These are phyloP conservation scores for Philaenus spumarius DNA, from an alignment of 1,140 invertebrate genomes.

Conservation along the genomic window DNA sequence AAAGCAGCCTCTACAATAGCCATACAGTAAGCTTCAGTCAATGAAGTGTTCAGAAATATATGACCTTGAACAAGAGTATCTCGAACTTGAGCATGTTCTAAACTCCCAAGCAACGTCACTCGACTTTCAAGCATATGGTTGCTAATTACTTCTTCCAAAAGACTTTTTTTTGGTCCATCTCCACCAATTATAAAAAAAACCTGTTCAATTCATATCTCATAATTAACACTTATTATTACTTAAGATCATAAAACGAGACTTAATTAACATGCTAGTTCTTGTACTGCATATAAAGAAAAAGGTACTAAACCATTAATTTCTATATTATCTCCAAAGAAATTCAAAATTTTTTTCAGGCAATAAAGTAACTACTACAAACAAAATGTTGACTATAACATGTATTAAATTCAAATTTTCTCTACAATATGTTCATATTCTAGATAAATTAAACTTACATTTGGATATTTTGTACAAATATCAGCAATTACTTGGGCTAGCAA, in stretches of 20 bases:
- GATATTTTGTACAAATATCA: constrained; percentile 73
- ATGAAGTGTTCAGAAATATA: constrained; percentile 95
- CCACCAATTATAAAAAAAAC: constrained; percentile 79
- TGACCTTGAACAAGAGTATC: constrained; percentile 81
- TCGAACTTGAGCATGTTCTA: constrained; percentile 77
- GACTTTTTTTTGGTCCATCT: constrained; percentile 92
- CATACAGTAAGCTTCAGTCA: constrained; percentile 99
- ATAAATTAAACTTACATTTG: constrained; percentile 56
- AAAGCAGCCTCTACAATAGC: constrained; percentile 98
- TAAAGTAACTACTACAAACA: no score
- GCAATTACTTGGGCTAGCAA: constrained; percentile 90
- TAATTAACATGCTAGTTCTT: no score
- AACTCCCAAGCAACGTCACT: constrained; percentile 77
- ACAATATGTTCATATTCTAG: no score
- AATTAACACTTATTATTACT: no score
- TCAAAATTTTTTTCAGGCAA: no score
- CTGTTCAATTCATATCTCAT: constrained; percentile 33
- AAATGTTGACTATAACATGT: no score
- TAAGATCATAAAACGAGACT: no score
- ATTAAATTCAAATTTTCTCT: no score
- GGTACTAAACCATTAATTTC: no score
- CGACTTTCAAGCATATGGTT: constrained; percentile 75
- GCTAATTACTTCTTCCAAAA: constrained; percentile 92
- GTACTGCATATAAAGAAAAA: no score
- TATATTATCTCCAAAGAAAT: no score